These are phyloP conservation scores for Myathropa florea DNA, from an alignment of 2,888 invertebrate species.

Conservation along the genomic window DNA sequence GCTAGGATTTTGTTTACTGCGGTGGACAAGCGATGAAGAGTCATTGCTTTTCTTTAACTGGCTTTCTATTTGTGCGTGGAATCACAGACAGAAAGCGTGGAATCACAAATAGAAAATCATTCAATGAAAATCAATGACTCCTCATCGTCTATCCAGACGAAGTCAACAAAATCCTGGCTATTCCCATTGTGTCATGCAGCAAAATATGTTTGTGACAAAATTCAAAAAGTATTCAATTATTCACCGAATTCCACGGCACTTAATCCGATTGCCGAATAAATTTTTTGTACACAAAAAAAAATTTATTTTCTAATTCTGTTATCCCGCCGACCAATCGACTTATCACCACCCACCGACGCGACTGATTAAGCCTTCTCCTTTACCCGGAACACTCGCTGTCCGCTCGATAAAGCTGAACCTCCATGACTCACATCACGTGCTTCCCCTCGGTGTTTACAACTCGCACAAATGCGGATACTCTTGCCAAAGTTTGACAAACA, in stretches of 20 bases:
- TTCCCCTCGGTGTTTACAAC: neutral
- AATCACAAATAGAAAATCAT: too few species aligned
- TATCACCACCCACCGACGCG: neutral
- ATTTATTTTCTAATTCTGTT: neutral
- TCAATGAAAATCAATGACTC: too few species aligned
- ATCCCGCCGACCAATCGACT: neutral
- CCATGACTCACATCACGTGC: neutral
- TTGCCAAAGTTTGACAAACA: neutral
- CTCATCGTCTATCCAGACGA: too few species aligned
- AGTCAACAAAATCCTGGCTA: too few species aligned
- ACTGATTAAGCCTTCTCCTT: neutral
- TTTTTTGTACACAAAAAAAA: neutral
- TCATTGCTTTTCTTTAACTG: too few species aligned
- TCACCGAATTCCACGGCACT: neutral
- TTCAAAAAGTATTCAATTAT: neutral
- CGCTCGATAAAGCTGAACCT: neutral
- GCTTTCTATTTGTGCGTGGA: too few species aligned
- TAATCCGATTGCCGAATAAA: neutral
- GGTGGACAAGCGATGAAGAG: too few species aligned
- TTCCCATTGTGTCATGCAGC: too few species aligned
- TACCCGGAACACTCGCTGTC: neutral
- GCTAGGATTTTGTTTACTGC: too few species aligned
- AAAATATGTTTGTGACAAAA: neutral
- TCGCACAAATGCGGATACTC: neutral
- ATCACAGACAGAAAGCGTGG: too few species aligned